Conservation (phyloP, 2,888 invertebrate genomes). For the Sicus ferrugineus region DNA sequence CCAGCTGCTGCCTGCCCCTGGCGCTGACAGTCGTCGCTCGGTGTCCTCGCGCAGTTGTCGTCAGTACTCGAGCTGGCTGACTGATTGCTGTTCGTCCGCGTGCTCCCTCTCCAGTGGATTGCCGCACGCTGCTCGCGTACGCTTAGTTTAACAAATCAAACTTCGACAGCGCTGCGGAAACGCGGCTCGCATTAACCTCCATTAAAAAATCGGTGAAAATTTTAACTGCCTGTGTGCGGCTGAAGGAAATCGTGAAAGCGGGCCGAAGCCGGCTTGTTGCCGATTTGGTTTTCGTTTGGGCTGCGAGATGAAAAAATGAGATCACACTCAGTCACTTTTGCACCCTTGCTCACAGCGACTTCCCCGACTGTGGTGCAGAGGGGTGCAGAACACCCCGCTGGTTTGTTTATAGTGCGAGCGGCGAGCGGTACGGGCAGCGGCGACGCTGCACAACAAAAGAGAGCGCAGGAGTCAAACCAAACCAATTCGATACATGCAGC, state of each 20-base stretch:
- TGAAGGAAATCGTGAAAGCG: background rate
- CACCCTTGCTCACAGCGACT: slow-evolving; percentile 19
- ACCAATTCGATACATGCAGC: slow-evolving; percentile 15
- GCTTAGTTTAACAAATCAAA: slow-evolving; percentile 32
- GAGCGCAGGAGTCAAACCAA: slow-evolving; percentile 26
- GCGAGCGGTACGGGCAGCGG: slow-evolving; percentile 6
- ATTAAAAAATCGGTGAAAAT: slow-evolving; percentile 26
- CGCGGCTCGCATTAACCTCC: slow-evolving; percentile 10
- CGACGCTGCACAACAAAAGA: background rate
- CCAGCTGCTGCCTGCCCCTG: slow-evolving; percentile 20
- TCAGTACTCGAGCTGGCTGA: background rate
- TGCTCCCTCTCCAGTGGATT: background rate
- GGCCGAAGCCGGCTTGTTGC: background rate
- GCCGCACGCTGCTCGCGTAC: background rate
- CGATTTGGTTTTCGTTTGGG: background rate
- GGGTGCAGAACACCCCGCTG: slow-evolving; percentile 34
- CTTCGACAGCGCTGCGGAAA: slow-evolving; percentile 1
- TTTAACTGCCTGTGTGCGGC: slow-evolving; percentile 8
- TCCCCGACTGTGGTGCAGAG: slow-evolving; percentile 1
- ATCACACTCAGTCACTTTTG: slow-evolving; percentile 4
- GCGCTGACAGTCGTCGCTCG: background rate
- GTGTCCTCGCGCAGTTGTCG: slow-evolving; percentile 19
- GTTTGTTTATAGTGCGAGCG: slow-evolving; percentile 37
- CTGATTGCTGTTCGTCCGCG: background rate
- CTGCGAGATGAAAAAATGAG: background rate